These are phyloP conservation scores for Mobula birostris DNA, from an alignment of 2,113 vertebrate genomes.

Conservation along the genomic window DNA sequence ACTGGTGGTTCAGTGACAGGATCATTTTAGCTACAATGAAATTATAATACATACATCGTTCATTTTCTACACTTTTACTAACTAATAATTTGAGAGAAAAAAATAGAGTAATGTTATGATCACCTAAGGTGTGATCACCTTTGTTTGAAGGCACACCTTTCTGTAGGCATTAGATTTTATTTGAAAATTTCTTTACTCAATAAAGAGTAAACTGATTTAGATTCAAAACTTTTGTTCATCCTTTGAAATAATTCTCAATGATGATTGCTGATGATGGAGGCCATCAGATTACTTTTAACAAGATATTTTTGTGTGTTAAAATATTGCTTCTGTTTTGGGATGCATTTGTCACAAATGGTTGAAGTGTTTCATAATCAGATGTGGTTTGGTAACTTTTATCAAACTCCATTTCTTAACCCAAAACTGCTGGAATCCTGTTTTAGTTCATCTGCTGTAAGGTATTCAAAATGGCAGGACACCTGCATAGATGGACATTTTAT, in stretches of 20 bases:
- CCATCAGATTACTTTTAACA: not conserved
- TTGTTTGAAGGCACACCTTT: not conserved
- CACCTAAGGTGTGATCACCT: constrained; percentile 13
- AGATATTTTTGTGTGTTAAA: not conserved
- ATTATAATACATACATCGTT: constrained; percentile 35
- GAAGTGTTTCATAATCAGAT: not conserved
- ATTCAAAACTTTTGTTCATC: not conserved
- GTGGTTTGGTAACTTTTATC: not conserved
- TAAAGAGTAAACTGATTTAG: not conserved
- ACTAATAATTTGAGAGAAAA: constrained; percentile 23
- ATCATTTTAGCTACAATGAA: constrained; percentile 5
- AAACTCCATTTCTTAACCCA: not conserved
- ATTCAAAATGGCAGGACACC: not conserved
- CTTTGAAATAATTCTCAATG: not conserved
- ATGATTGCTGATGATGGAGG: not conserved
- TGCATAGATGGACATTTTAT: not conserved
- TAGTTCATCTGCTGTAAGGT: too few relatives aligned
- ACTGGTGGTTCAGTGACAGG: constrained; percentile 18
- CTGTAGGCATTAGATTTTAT: not conserved
- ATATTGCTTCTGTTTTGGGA: not conserved
- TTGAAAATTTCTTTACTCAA: not conserved
- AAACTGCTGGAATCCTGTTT: not conserved
- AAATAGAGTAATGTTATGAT: constrained; percentile 21
- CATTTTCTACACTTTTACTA: constrained; percentile 20
- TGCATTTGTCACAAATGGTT: not conserved